Evolutionary conservation across 2,797 vertebrate species (phyloP), one percentile per base, ranked within the genome.

Genomic region (Tragelaphus oryx): DNA sequence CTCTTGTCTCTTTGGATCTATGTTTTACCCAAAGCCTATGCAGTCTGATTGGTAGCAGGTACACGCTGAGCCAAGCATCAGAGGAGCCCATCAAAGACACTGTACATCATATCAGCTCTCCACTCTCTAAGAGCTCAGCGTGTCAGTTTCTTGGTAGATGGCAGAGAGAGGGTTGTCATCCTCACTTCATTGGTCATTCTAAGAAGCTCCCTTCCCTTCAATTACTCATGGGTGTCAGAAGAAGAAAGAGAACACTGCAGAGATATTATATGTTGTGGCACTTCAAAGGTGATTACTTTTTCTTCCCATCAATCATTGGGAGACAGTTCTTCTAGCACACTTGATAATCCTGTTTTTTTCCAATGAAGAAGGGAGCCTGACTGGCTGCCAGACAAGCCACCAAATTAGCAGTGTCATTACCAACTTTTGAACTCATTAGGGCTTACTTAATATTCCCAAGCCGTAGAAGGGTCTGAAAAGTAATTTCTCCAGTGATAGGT

Each of bases 211-310:
- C 97, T 98, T 98, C 84, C 97, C 97, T 98, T 98, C 98, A 98
- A 98, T 98, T 98, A 98, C 97, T 98, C 96, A 95, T 94, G 95
- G 96, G 78, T 98, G 98, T 98, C 98, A 98, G 96, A 93, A 98
- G 95, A 97, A 98, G 96, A 98, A 98, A 98, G 97, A 97, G 97
- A 98, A 97, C 92, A 94, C 95, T 95, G 18, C 97, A 98, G 89
- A 98, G 96, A 98, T 98, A 97, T 98, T 98, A 98, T 98, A 97
- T 96, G 95, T 97, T 97, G 96, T 97, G 96, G 91, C 98, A 98
- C 98, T 98, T 99, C 98, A 98, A 98, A 98, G 98, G 98, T 98
- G 98, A 98, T 98, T 98, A 98, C 97, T 98, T 97, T 96, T 97
- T 96, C 98, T 98, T 98, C 97, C 98, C 97, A 98, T 99, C 98